Base-by-base conservation (phyloP, 2,113 vertebrate species). In the Amazona guildingii region DNA sequence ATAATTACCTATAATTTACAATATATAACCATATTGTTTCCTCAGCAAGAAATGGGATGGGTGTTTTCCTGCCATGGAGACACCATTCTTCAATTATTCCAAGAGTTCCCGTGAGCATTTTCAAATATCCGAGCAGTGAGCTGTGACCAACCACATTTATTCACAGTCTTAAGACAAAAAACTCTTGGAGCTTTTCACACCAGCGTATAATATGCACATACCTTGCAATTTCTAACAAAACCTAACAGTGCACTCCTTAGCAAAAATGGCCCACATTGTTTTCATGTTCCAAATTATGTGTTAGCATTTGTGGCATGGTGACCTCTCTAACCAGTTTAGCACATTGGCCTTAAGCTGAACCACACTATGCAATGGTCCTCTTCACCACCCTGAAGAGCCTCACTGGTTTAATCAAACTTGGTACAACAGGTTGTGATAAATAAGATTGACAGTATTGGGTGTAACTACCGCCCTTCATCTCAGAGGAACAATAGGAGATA, bases 1-100 rank as follows among this genome's bases (percentile, higher is more conserved):
- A 86, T 94, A 94, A 92, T 95, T 94, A 86, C n/a, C 54, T 37
- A 68, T 88, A 83, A 91, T 82, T 96, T 67, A 70, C 94, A 76
- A 54, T 94, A 90, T 87, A 83, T 89, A 73, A 83, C 51, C 17
- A 20, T 95, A 83, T 89, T 86, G 48, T 94, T 94, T 97, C 83
- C 76, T 84, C 0, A 0, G 37, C 80, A 91, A 93, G 83, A 91
- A 94, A 46, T 86, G 48, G 62, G 37, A 76, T 88, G 68, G 62
- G 43, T 90, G 81, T 83, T 89, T 35, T 35, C 41, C 64, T 82
- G 66, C 80, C 75, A 44, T 55, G 84, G 68, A 90, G 75, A 75
- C 52, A 75, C 48, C 20, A 25, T 83, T 95, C 49, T 92, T 91
- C 70, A 87, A 55, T 93, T 94, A 74, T 79, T 92, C 31, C 18